Percentiles rank a stretch among this genome's conserved stretches.
Conservation (phyloP, 2,797 vertebrate genomes). For the Falco columbarius region DNA sequence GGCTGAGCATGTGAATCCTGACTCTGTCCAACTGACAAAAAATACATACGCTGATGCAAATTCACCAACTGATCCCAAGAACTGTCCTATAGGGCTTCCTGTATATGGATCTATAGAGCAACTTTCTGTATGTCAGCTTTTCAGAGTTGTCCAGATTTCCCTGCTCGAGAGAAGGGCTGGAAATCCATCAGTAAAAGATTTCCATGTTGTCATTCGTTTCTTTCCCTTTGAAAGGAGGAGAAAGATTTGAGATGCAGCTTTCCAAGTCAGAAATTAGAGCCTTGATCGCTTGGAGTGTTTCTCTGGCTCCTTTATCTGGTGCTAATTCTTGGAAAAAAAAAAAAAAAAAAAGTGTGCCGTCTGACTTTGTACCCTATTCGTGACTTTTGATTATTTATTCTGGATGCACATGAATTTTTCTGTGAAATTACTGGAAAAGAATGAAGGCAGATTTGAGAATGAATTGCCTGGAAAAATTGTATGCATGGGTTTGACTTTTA, state of each 20-base stretch:
- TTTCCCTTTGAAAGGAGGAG: not conserved
- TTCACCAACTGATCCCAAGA: accelerated
- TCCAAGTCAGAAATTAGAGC: not conserved
- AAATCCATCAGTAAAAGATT: not conserved
- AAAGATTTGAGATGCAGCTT: not conserved
- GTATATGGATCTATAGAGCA: not conserved
- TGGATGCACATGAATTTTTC: not conserved
- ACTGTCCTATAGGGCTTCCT: not conserved
- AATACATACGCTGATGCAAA: not conserved
- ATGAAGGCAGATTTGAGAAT: not conserved
- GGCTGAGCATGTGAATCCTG: not conserved
- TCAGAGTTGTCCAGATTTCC: not conserved
- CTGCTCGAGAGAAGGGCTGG: not conserved
- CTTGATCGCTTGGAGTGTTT: not conserved
- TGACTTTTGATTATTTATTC: not conserved
- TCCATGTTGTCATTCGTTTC: not conserved
- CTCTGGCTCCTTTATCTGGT: not conserved
- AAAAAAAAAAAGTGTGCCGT: too few relatives aligned
- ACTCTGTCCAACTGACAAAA: not conserved
- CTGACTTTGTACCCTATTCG: not conserved
- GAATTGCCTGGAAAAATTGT: not conserved
- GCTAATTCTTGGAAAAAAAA: not conserved
- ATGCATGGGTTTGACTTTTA: not conserved
- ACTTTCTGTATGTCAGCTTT: not conserved
- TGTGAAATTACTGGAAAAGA: not conserved